Base-by-base conservation (phyloP, 2,113 vertebrate genomes). In the Euleptes europaea region DNA sequence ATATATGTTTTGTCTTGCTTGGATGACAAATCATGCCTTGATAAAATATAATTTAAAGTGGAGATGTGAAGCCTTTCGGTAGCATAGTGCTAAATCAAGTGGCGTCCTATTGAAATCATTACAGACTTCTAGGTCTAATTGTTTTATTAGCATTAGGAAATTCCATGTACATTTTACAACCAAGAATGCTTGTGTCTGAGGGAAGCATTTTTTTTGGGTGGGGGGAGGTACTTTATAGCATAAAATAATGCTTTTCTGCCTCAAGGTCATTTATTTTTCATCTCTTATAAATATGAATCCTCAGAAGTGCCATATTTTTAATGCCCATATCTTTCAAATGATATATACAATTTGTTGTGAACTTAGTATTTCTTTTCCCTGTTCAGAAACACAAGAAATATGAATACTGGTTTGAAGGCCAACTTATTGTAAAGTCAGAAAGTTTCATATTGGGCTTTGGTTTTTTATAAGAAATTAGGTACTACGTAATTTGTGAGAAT, bases 371-470 rank as follows among this genome's bases (percentile, higher is more conserved):
- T 89, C 69, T 93, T 92, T 85, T 79, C 28, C 80, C 67, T 84
- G 70, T 5, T 85, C 80, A 91, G 74, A 93, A 88, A 80, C 90
- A 90, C 89, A 90, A 92, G 73, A 4, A 92, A 93, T 94, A 94
- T 91, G 90, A 90, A 86, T 19, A 89, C 79, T 89, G 88, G 78
- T 88, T 92, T 92, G 87, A 89, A 92, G 94, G 90, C 76, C 92
- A 96, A 97, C 94, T 97, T 97, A 90, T 90, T 94, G 92, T 80
- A 88, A 95, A 96, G 93, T 96, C 92, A 92, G 83, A 95, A 97
- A 97, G 93, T 97, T 96, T 95, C 86, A 83, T 89, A 76, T 67
- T 63, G 91, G 80, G 90, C 89, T 86, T 83, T 72, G 17, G 35
- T 90, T 86, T 81, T 72, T 15, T n/a, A 42, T 42, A 75, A 84